phyloP scores from a whole-genome alignment of 2,113 vertebrate genomes.

The human region GRCh38 chr3:33930501-33931000 shows the following conservation, averaged over 20 bases:
- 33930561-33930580: background rate
- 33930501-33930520: background rate
- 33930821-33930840: background rate
- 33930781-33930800: background rate
- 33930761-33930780: background rate
- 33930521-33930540: background rate
- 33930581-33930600: background rate
- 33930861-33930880: constrained; percentile 37
- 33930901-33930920: constrained; percentile 24
- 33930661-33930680: background rate
- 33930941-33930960: background rate
- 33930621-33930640: background rate
- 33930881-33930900: constrained; percentile 15
- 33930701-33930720: background rate
- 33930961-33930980: constrained; percentile 22
- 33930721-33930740: background rate
- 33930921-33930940: background rate
- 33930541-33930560: background rate
- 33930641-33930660: background rate
- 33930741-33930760: background rate
- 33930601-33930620: constrained; percentile 25
- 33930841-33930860: background rate
- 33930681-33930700: background rate
- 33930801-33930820: background rate
- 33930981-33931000: background rate